A percentile compares a stretch with the other conserved stretches of the same genome.
Evolutionary conservation across 2,113 vertebrate species (phyloP).

Genomic region (Mustela lutreola): DNA sequence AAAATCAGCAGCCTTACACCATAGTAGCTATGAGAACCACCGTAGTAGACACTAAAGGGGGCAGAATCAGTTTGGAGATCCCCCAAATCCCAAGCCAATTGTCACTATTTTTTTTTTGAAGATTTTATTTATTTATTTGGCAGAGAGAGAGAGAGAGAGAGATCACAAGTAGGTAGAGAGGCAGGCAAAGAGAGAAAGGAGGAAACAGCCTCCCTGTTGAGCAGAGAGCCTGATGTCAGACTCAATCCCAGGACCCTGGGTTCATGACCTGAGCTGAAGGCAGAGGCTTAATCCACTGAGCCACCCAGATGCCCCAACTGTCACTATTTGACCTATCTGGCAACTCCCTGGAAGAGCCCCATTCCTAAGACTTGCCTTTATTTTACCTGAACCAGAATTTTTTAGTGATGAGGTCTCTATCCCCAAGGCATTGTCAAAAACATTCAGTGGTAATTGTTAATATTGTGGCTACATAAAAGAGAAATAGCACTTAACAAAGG

Average conservation of each 20-base stretch:
- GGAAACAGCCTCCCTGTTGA: too few relatives aligned
- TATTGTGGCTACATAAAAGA: not conserved
- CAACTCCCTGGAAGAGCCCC: not conserved
- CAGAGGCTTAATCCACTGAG: too few relatives aligned
- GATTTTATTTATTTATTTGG: too few relatives aligned
- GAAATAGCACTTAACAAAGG: not conserved
- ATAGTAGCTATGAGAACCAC: not conserved
- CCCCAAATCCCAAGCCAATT: not conserved
- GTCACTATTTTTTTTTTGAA: not conserved
- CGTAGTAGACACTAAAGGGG: not conserved
- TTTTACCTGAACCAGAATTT: constrained; percentile 28
- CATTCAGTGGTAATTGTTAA: not conserved
- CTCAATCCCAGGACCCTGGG: too few relatives aligned
- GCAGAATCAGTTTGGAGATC: not conserved
- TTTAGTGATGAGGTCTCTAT: not conserved
- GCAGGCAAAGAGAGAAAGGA: too few relatives aligned
- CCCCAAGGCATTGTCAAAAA: constrained; percentile 34
- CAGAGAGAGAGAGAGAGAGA: too few relatives aligned
- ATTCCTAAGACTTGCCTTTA: constrained; percentile 3
- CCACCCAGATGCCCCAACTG: not conserved
- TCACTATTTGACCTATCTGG: not conserved
- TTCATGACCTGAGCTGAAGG: too few relatives aligned
- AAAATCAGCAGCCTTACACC: not conserved
- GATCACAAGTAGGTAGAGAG: too few relatives aligned
- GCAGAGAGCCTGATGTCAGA: too few relatives aligned